A percentile compares a stretch with the other conserved stretches of the same genome.
phyloP scores from a whole-genome alignment of 1,140 invertebrate genomes.

The Drosophila lowei region DNA sequence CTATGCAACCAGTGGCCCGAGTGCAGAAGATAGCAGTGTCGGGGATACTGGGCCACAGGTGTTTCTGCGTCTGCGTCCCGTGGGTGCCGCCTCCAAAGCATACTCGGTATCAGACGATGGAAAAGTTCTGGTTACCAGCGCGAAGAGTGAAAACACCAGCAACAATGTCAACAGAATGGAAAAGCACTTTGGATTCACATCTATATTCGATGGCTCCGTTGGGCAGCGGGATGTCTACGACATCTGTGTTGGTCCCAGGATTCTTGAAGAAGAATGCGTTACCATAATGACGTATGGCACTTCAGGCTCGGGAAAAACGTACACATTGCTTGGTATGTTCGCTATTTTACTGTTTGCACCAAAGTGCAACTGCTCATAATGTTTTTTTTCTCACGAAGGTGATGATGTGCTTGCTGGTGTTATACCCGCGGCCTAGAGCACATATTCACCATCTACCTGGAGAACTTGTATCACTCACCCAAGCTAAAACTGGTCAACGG shows the following conservation, averaged over 20 bases:
- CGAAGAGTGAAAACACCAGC: conserved; percentile 54
- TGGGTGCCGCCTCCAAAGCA: conserved; percentile 42
- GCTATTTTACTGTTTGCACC: too few species aligned
- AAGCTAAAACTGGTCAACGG: conserved; percentile 82
- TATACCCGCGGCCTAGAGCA: conserved; percentile 90
- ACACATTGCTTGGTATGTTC: conserved; percentile 88
- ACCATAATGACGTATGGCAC: conserved; percentile 94
- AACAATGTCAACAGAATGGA: conserved; percentile 83
- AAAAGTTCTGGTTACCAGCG: conserved; percentile 58
- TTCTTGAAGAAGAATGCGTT: conserved; percentile 89
- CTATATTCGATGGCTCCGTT: conserved; percentile 86
- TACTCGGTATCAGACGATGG: conserved; percentile 58
- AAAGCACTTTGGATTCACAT: conserved; percentile 87
- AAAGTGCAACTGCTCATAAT: too few species aligned
- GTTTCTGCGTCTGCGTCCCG: conserved; percentile 84
- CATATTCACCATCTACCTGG: conserved; percentile 86
- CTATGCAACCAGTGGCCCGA: not conserved
- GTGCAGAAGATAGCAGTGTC: conserved; percentile 28
- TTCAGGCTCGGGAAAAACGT: conserved; percentile 92
- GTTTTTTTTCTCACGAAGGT: conserved; percentile 79
- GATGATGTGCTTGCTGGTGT: conserved; percentile 89
- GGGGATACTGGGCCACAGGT: conserved; percentile 82
- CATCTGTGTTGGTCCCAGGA: conserved; percentile 83
- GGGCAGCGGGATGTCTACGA: conserved; percentile 86
- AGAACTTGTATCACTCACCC: conserved; percentile 83